Base-by-base conservation (phyloP, 2,113 vertebrate species). In the Anarrhichthys ocellatus region DNA sequence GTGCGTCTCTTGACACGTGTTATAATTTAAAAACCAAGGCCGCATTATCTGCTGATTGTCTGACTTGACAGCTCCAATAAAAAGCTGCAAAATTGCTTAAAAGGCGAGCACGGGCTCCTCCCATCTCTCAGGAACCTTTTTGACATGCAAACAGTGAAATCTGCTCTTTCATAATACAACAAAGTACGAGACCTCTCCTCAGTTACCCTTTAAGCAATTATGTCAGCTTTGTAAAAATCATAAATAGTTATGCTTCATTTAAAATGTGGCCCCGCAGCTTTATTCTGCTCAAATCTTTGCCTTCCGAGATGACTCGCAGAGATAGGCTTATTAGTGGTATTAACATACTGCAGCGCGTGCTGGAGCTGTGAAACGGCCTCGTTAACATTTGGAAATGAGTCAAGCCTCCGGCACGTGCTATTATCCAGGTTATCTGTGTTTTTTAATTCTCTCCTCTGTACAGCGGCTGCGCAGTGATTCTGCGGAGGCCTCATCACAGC, bases 361-460 rank as follows among this genome's bases (percentile, higher is more conserved):
- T 34, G 88, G 78, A 86, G 88, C 89, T 83, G 84, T 76, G 92
- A 80, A 92, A 76, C 48, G 89, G 90, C 92, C 93, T 94, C 91
- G 93, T 93, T 93, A 92, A 87, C 89, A 87, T 93, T 90, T 92
- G 88, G 86, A 93, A 92, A 91, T 89, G 84, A 94, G 80, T 85
- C 82, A 71, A 86, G 91, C 92, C 93, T 90, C 76, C 74, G 86
- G 92, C 89, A 75, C 83, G 90, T 64, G 65, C 83, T 80, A 82
- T 90, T 90, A 91, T 90, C 84, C 89, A 88, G 91, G 87, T 93
- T 90, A 90, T 89, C 83, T 88, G 72, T 67, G 22, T 54, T 9
- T 3, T 46, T 29, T 20, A 27, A 34, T 36, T 48, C 87, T 76
- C 78, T 78, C 61, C 79, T 89, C 84, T 54, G 80, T 82, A 85